Base-by-base conservation (phyloP, 1,140 invertebrate species). In the Dendrolimus kikuchii region DNA sequence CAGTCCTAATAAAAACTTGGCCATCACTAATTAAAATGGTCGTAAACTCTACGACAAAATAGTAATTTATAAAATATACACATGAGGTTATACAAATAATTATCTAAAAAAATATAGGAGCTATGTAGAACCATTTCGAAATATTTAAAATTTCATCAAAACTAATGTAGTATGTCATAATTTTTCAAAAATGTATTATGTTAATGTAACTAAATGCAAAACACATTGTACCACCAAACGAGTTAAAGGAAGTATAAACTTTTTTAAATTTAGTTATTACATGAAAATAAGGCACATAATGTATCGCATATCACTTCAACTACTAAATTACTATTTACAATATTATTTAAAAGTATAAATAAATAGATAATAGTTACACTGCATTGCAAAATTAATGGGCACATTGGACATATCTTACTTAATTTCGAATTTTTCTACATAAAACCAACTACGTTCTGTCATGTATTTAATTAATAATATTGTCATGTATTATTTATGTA, bases 291-390 rank as follows among this genome's bases (percentile, higher is more conserved):
- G 65, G 65, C 62, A 68, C 62, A 59, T 60, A 64, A 62, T 54
- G 46, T 61, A 57, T 50, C 9, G 7, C 55, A 57, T 64, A 64
- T 68, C 62, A 68, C 62, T 64, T 60, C 53, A 40, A 49, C 46
- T 54, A 65, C 50, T 53, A 51, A 50, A 64, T 64, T 64, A 68
- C 49, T 64, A 64, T 68, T 62, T 68, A 68, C 62, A 64, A 64
- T 40, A 59, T 50, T 58, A 53, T 49, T 55, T 58, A 23, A 23
- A 23, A 23, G 23, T 23, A 23, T 49, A 55, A 53, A 65, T 62
- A 60, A 62, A 64, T 64, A 64, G 62, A 67, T 61, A 61, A 53
- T 51, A 46, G 40, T 39, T 38, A 8, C 46, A 40, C 41, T 55
- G 46, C 49, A 46, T 41, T 52, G 49, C 23, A 49, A 9, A 52